Conservation (phyloP, 1,140 invertebrate species). For the Saccostrea cuccullata region DNA sequence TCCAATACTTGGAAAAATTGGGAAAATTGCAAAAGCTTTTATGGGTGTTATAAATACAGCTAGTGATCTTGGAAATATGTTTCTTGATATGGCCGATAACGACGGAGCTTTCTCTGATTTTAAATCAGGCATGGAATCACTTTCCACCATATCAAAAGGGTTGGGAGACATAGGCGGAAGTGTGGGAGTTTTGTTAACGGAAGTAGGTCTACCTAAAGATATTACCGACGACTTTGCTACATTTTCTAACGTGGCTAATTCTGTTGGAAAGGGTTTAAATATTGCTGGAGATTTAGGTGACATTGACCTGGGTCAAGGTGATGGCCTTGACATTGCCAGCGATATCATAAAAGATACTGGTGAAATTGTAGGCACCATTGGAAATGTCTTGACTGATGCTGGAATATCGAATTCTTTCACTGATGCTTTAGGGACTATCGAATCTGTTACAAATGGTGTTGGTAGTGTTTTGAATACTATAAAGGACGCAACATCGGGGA, state of each 20-base stretch:
- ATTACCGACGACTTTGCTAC: neutral
- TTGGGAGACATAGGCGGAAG: neutral
- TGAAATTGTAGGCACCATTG: neutral
- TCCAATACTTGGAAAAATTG: neutral
- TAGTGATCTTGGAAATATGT: neutral
- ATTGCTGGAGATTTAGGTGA: neutral
- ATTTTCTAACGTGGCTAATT: neutral
- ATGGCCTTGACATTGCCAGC: neutral
- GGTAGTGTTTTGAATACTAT: neutral
- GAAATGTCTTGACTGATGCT: neutral
- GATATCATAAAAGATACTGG: neutral
- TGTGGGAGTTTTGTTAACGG: neutral
- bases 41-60: neutral
- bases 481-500: neutral
- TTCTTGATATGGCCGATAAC: neutral
- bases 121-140: neutral
- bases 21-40: neutral
- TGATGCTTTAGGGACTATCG: neutral
- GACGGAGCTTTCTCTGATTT: neutral
- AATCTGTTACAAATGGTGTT: neutral
- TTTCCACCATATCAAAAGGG: neutral
- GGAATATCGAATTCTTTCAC: neutral
- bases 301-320: neutral
- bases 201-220: neutral
- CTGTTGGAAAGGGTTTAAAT: neutral